Conservation (phyloP, 92 coral and sea anemone genomes). For the Plumapathes pennacea region DNA sequence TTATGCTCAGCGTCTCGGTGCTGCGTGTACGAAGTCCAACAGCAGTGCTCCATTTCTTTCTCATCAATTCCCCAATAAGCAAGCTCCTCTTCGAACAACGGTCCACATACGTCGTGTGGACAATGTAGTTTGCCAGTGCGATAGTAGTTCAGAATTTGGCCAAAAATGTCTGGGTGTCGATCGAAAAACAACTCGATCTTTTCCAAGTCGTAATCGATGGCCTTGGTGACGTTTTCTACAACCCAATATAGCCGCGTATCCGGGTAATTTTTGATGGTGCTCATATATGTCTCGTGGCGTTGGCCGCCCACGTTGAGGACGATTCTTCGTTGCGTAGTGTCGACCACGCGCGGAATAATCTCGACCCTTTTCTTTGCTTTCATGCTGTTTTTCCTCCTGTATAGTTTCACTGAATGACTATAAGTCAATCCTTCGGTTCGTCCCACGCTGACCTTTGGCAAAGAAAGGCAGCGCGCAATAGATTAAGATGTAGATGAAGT, state of each 20-base stretch:
- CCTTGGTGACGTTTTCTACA: constrained; percentile 84
- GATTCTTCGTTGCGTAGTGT: constrained; percentile 67
- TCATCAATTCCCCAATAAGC: constrained; percentile 96
- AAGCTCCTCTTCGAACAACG: constrained; percentile 89
- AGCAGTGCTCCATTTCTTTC: constrained; percentile 96
- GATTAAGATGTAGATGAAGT: too few relatives aligned
- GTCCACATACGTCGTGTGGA: constrained; percentile 94
- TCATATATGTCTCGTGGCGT: constrained; percentile 81
- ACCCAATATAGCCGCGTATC: constrained; percentile 91
- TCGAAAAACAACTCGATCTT: constrained; percentile 90
- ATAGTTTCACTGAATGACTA: too few relatives aligned
- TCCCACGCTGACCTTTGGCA: too few relatives aligned
- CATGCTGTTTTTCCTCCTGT: too few relatives aligned
- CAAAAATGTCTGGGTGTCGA: constrained; percentile 88
- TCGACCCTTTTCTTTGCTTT: constrained; percentile 60
- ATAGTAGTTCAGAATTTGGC: constrained; percentile 84
- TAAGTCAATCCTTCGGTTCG: too few relatives aligned
- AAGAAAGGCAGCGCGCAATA: too few relatives aligned
- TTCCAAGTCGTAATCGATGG: constrained; percentile 91
- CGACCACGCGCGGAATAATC: constrained; percentile 69
- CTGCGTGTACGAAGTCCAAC: constrained; percentile 91
- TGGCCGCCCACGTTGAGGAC: constrained; percentile 89
- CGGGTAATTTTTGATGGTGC: constrained; percentile 77
- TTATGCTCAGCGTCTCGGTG: constrained; percentile 95
- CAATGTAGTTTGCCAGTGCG: constrained; percentile 93